A percentile compares a stretch with the other conserved stretches of the same genome.
These are phyloP conservation scores for Adelosebastes latens DNA, from an alignment of 2,797 vertebrate genomes.

Conservation along the genomic window DNA sequence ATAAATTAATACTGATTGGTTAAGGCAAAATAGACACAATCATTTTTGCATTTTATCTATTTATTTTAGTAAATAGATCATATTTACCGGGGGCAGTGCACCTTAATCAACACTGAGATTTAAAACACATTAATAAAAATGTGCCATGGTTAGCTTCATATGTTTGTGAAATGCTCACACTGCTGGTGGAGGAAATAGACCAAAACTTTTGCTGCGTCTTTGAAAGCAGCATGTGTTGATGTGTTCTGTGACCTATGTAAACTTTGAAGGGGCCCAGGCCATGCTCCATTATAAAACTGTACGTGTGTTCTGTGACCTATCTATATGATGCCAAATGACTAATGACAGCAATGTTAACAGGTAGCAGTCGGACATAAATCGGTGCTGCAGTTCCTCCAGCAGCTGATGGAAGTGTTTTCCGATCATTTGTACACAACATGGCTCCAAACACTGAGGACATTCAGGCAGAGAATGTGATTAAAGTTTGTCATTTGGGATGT, in stretches of 20 bases:
- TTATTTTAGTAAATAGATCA: background rate
- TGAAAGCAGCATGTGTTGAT: background rate
- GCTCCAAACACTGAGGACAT: conserved; percentile 48
- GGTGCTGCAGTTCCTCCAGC: background rate
- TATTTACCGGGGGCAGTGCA: background rate
- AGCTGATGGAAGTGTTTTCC: conserved; percentile 1
- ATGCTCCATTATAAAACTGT: background rate
- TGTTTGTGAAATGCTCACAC: background rate
- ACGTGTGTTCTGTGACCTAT: background rate
- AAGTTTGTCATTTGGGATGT: conserved; percentile 73
- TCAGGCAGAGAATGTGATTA: conserved; percentile 65
- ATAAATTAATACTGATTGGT: background rate
- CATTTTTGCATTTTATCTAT: background rate
- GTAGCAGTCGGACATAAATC: background rate
- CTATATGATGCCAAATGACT: background rate
- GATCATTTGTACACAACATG: conserved; percentile 41
- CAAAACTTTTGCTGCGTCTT: background rate
- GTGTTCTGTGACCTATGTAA: background rate
- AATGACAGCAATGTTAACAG: background rate
- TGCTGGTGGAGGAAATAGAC: background rate
- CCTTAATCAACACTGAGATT: background rate
- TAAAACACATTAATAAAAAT: background rate
- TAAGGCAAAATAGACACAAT: background rate
- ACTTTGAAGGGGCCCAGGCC: background rate
- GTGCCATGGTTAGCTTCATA: background rate